Conservation (phyloP, 1,140 invertebrate species). For the Penaeus japonicus region DNA sequence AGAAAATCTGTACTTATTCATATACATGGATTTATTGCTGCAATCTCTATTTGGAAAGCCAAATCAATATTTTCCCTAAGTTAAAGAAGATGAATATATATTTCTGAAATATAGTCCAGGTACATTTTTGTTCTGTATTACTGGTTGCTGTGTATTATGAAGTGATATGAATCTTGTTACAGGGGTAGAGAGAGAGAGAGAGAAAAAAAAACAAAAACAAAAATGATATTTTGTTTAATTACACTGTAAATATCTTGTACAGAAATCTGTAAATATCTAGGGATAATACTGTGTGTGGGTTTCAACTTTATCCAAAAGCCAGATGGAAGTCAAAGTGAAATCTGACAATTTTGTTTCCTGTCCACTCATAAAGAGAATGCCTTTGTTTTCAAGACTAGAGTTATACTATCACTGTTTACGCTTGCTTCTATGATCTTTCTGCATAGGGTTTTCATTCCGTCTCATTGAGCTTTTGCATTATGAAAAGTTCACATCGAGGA, state of each 20-base stretch:
- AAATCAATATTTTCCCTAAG: too few species aligned
- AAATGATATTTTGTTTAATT: conserved; percentile 51
- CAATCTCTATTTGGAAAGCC: too few species aligned
- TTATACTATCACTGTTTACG: background rate
- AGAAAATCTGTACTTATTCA: too few species aligned
- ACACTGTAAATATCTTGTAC: conserved; percentile 53
- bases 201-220: conserved; percentile 28
- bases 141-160: conserved; percentile 30
- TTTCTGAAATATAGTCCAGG: too few species aligned
- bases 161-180: conserved; percentile 37
- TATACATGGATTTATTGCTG: too few species aligned
- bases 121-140: too few species aligned
- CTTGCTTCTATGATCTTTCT: background rate
- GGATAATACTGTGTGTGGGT: background rate
- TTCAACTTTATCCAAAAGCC: conserved; percentile 23
- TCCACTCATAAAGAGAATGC: background rate
- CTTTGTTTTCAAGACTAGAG: background rate
- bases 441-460: background rate
- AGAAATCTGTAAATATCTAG: conserved; percentile 45
- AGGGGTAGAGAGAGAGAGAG: conserved; percentile 39
- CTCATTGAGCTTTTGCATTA: conserved; percentile 9
- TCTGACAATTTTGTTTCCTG: too few species aligned
- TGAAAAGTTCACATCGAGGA: background rate
- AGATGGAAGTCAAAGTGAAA: background rate
- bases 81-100: too few species aligned